These are phyloP conservation scores for Asobara japonica DNA, from an alignment of 1,140 invertebrate species.

Conservation along the genomic window DNA sequence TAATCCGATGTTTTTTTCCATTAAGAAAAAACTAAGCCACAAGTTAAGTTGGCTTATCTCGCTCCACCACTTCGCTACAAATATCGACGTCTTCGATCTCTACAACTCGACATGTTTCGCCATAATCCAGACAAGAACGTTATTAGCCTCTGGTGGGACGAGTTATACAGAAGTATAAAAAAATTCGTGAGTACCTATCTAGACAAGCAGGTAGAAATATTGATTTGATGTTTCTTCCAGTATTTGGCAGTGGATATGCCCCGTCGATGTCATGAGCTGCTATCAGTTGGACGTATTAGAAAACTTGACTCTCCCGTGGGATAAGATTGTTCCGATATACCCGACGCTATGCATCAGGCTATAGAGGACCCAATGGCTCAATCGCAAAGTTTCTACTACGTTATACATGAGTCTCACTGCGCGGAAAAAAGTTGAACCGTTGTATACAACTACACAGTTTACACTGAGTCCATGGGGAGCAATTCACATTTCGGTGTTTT, in stretches of 20 bases:
- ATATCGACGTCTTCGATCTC: no score
- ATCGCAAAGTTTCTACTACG: conserved; percentile 34
- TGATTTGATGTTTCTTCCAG: conserved; percentile 29
- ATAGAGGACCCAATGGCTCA: conserved; percentile 22
- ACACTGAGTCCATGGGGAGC: conserved; percentile 20
- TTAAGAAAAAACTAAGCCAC: no score
- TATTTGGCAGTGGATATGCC: neutral
- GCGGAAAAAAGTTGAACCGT: neutral
- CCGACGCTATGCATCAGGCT: conserved; percentile 8
- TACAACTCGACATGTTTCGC: no score
- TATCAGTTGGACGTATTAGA: conserved; percentile 24
- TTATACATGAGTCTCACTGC: conserved; percentile 1
- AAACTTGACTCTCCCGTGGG: conserved; percentile 17
- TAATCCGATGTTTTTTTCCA: no score
- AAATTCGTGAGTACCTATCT: conserved; percentile 50
- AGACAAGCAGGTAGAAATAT: conserved; percentile 51
- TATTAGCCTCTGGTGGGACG: conserved; percentile 20
- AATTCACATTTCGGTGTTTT: conserved; percentile 70
- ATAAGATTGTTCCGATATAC: conserved; percentile 33
- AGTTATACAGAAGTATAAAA: conserved; percentile 50
- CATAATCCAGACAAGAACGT: conserved; percentile 41
- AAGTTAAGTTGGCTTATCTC: no score
- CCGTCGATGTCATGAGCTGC: neutral
- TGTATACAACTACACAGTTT: neutral
- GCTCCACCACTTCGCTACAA: no score